Base-by-base conservation (phyloP, 1,140 invertebrate genomes). In the Cydia pomonella region DNA sequence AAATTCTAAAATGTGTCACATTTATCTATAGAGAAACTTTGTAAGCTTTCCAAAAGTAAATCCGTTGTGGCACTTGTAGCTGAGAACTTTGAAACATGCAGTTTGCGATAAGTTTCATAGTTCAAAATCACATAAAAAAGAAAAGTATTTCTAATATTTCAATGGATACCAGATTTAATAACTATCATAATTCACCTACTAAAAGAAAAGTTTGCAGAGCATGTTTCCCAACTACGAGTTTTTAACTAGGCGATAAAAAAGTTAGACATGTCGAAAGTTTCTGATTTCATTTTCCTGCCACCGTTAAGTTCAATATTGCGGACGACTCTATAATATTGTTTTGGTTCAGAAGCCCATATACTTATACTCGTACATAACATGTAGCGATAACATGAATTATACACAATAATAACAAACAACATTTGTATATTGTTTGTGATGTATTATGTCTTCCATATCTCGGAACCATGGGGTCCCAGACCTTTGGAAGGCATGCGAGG, bases 191-290 rank as follows among this genome's bases (percentile, higher is more conserved):
- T 50, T 50, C n/a, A 18, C n/a, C 59, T 25, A 12, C 81, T 74
- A 76, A 76, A 77, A 66, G 25, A 47, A 72, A 76, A 79, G 73
- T 77, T 81, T 73, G 3, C 33, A 64, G 73, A 81, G 73, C 69
- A 81, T 77, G 75, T 38, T 75, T 78, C 79, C 27, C 72, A 76
- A 79, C 73, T 81, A 75, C 73, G 74, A 79, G 62, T 80, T 83
- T 75, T 80, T 77, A 81, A 76, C 73, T 77, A 73, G 47, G 73
- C 74, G 76, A 80, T 80, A 79, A 80, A 79, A 80, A 83, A 80
- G 72, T 76, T 79, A 53, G 27, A 59, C 5, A 21, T 27, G 6
- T 33, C 76, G 64, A 73, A 77, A 50, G 76, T 72, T 18, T 41
- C 50, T 72, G 64, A 73, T 77, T 75, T 75, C 69, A 74, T 77